Evolutionary conservation across 2,888 invertebrate genomes (phyloP).

Genomic region (Melanchra persicariae): DNA sequence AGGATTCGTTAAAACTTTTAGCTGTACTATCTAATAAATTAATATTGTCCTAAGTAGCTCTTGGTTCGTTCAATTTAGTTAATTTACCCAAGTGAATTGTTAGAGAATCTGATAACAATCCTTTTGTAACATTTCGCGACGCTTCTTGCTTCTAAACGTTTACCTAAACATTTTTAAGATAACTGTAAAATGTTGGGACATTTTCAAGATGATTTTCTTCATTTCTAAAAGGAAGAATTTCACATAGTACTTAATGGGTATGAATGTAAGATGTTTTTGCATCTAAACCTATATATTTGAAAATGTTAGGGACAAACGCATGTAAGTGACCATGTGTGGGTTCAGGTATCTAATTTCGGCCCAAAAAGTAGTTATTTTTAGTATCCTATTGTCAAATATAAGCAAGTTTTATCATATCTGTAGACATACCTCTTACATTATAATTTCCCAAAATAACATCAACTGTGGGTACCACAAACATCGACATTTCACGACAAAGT

Average conservation of each 20-base stretch:
- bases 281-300: neutral
- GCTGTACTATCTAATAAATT: constrained; percentile 30
- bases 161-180: constrained; percentile 30
- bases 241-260: neutral
- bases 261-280: neutral
- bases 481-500: neutral
- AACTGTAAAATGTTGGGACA: constrained; percentile 5
- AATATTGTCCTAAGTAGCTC: constrained; percentile 41
- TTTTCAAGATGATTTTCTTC: constrained; percentile 19
- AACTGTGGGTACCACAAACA: neutral
- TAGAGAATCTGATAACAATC: constrained; percentile 24
- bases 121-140: constrained; percentile 7
- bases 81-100: constrained; percentile 29
- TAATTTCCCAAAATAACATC: neutral
- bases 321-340: neutral
- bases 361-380: neutral
- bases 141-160: constrained; percentile 23
- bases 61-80: constrained; percentile 42
- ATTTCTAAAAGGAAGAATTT: constrained; percentile 7
- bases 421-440: neutral
- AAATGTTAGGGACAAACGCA: neutral
- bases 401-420: no score
- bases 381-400: no score
- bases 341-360: neutral
- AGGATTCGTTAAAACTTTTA: constrained; percentile 36